A percentile compares a stretch with the other conserved stretches of the same genome.
phyloP scores from a whole-genome alignment of 1,140 invertebrate species.

The Euwallacea fornicatus region DNA sequence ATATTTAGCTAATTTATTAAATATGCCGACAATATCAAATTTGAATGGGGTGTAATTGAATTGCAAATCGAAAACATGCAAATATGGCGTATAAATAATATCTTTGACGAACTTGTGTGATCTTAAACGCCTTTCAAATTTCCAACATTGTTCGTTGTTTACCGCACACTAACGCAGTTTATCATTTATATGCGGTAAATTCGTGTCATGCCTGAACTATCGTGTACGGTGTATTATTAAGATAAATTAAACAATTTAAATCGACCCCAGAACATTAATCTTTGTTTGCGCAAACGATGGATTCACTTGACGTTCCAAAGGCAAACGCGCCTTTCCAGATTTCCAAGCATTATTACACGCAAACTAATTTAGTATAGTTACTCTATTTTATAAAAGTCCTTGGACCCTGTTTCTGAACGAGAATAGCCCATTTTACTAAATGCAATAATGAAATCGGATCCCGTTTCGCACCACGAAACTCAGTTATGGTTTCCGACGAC shows the following conservation, averaged over 20 bases:
- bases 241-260: slow-evolving; percentile 38
- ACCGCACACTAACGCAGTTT: slow-evolving; percentile 4
- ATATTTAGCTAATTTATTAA: too few relatives aligned
- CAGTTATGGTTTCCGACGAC: slow-evolving; percentile 33
- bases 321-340: too few relatives aligned
- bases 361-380: too few relatives aligned
- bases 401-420: too few relatives aligned
- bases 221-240: slow-evolving; percentile 34
- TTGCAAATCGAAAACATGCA: too few relatives aligned
- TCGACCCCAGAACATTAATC: slow-evolving; percentile 30
- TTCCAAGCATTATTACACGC: too few relatives aligned
- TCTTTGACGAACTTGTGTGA: too few relatives aligned
- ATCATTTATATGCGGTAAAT: slow-evolving; percentile 25
- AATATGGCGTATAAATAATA: too few relatives aligned
- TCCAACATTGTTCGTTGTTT: background rate
- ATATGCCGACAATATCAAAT: too few relatives aligned
- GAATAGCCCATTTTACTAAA: background rate
- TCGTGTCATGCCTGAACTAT: slow-evolving; percentile 28
- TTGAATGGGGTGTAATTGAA: too few relatives aligned
- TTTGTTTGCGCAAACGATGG: slow-evolving; percentile 34
- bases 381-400: too few relatives aligned
- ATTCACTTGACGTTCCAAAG: background rate
- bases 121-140: too few relatives aligned
- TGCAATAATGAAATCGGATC: slow-evolving; percentile 35
- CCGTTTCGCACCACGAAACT: slow-evolving; percentile 27